Base-by-base conservation (phyloP, 2,113 vertebrate genomes). In the Ibidorhyncha struthersii region DNA sequence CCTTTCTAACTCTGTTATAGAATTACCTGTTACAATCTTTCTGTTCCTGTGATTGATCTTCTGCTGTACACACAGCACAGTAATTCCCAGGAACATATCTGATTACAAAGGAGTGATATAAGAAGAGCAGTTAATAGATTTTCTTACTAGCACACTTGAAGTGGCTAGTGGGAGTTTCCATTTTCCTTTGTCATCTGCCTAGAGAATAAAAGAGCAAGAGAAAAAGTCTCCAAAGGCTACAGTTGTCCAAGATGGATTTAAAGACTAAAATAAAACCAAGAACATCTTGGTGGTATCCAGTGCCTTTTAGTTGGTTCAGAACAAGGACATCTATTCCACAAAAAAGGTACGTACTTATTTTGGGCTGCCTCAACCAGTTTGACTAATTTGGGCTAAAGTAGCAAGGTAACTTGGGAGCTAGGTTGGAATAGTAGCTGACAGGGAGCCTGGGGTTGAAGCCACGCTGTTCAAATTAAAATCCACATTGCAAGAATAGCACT, bases 51-150 rank as follows among this genome's bases (percentile, higher is more conserved):
- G 38, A 95, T 14, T 79, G 73, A 86, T 76, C 50, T 70, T 41
- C n/a, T 66, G 61, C 36, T 89, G 36, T 59, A 71, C 27, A 55
- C 18, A 91, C 18, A 56, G 61, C n/a, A 76, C 19, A 72, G 27
- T 74, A 95, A 93, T 82, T 94, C 73, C 65, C 58, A 85, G 49
- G 49, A 93, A 94, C 22, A 40, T 63, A 94, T 79, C 70, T 89
- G 49, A 82, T 95, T 96, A 70, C 30, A 2, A 63, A 84, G 34
- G 8, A 94, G 34, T 86, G 76, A 91, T 76, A 89, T 85, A 94
- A 87, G 63, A 85, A 74, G 16, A 89, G 9, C 26, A 56, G 82
- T 80, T 95, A 96, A 86, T 83, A 88, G 83, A 74, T 63, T 93
- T 94, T 74, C 55, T 94, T 67, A 73, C 47, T 47, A 79, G 80